These are phyloP conservation scores for Gnathonemus echidnorhynchus DNA, from an alignment of 2,113 vertebrate species.

Conservation along the genomic window DNA sequence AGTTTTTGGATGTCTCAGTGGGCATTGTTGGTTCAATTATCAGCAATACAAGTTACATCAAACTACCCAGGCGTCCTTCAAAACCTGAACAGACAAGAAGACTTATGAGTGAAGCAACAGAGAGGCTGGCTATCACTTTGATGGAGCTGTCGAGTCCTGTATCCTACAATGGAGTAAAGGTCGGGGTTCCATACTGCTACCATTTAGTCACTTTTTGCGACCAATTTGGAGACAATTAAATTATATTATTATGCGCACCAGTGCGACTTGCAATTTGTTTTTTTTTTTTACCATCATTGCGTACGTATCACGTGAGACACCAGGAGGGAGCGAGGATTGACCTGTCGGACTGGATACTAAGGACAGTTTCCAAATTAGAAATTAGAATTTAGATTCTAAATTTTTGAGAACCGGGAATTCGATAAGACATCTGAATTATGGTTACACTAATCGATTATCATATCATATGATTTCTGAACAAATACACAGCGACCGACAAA, in stretches of 20 bases:
- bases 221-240: neutral
- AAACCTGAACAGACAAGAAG: too few species aligned
- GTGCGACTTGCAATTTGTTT: too few species aligned
- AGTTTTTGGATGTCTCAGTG: neutral
- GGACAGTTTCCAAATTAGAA: neutral
- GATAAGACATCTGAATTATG: neutral
- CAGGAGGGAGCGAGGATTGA: neutral
- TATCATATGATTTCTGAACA: neutral
- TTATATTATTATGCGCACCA: neutral
- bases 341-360: neutral
- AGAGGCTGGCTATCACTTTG: neutral
- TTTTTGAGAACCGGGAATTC: neutral
- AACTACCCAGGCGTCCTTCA: neutral
- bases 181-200: neutral
- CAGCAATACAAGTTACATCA: neutral
- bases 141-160: too few species aligned
- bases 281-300: neutral
- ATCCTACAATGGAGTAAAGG: neutral
- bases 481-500: neutral
- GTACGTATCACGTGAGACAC: neutral
- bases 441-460: neutral
- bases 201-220: neutral
- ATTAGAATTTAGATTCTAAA: too few species aligned
- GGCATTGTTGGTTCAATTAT: neutral
- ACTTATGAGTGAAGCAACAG: neutral